Base-by-base conservation (phyloP, 2,888 invertebrate genomes). In the Malachius bipustulatus region DNA sequence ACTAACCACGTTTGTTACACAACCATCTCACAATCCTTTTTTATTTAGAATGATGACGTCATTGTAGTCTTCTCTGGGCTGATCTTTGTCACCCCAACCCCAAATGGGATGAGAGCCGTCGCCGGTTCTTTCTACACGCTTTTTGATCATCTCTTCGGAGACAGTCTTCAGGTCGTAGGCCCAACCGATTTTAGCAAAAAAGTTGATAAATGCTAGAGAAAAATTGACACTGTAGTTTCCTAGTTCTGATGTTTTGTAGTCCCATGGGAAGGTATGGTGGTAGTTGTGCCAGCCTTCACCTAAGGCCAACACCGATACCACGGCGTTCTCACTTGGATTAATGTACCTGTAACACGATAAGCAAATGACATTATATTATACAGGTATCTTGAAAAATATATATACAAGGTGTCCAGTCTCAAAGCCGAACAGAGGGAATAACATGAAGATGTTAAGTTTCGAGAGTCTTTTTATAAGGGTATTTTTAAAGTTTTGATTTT, bases 271-370 rank as follows among this genome's bases (percentile, higher is more conserved):
- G n/a, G n/a, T n/a, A n/a, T n/a, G n/a, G n/a, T n/a, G n/a, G n/a
- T n/a, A n/a, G n/a, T n/a, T n/a, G n/a, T n/a, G n/a, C n/a, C n/a
- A 88, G 1, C 87, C 87, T 57, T 83, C 82, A 1, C 82, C 83
- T 34, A 80, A 60, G 0, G 80, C 75, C 45, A 77, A 63, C 1
- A 81, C 42, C 0, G 82, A 67, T 0, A 85, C 83, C 1, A 69
- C 62, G 15, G 69, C 59, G 54, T 82, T 84, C 55, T 87, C 75
- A 0, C 77, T 63, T 0, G 87, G 83, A 52, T 76, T 78, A 52
- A 87, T 77, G 63, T 54, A 57, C 51, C 72, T 69, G 50, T 35
- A 55, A 36, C 16, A 34, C 32, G 41, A 14, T n/a, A n/a, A n/a
- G n/a, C n/a, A n/a, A n/a, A n/a, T n/a, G n/a, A n/a, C n/a, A n/a